These are phyloP conservation scores for Tethya wilhelma DNA, from an alignment of 37 sponge, comb jelly and placozoan species.

Conservation along the genomic window DNA sequence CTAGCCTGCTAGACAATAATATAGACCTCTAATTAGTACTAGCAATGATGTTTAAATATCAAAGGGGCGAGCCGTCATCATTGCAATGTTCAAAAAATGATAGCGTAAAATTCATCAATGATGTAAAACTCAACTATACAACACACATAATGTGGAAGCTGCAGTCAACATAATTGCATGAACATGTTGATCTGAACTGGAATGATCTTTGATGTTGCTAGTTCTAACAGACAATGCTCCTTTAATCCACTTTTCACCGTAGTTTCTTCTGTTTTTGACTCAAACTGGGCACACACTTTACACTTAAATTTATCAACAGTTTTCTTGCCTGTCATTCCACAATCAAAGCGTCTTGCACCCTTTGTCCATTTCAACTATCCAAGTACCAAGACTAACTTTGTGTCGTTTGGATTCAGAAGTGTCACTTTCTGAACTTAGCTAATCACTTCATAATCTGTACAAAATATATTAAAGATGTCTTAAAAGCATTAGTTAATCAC, in stretches of 20 bases:
- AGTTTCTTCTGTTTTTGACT: not conserved
- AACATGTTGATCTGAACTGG: not conserved
- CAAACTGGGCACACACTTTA: not conserved
- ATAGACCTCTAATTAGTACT: no score
- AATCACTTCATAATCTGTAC: not conserved
- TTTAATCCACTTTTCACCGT: not conserved
- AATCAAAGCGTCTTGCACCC: not conserved
- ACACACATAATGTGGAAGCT: no score
- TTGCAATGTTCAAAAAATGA: no score
- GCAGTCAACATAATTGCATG: not conserved
- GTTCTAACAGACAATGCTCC: slow-evolving; percentile 1
- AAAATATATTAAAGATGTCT: not conserved
- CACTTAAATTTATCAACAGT: not conserved
- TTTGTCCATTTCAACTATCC: not conserved
- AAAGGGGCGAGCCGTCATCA: no score
- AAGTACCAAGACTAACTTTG: not conserved
- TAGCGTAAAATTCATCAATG: no score
- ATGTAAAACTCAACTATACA: no score
- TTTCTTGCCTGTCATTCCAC: not conserved
- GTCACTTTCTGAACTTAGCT: not conserved
- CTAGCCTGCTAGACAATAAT: no score
- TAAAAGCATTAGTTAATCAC: no score
- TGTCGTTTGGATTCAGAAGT: not conserved
- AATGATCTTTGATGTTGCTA: not conserved
- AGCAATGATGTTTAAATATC: no score